A percentile compares a stretch with the other conserved stretches of the same genome.
Conservation (phyloP, 2,888 invertebrate genomes). For the Adelphocoris suturalis region DNA sequence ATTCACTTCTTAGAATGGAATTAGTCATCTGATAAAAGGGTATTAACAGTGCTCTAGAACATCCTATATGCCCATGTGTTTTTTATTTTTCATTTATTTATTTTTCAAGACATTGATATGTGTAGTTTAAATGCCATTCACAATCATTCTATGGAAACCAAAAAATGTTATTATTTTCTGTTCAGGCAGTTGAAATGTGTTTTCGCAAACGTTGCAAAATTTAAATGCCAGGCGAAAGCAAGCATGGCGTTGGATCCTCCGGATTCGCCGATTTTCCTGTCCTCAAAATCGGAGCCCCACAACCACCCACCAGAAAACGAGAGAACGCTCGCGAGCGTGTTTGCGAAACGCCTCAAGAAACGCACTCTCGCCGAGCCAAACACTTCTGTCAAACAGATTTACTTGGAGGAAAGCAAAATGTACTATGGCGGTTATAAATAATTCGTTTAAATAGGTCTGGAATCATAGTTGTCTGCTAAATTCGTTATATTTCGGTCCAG, state of each 20-base stretch:
- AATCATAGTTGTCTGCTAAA: background rate
- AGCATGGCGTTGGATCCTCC: slow-evolving; percentile 28
- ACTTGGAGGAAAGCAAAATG: slow-evolving; percentile 41
- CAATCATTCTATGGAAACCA: background rate
- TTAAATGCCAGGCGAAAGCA: slow-evolving; percentile 33
- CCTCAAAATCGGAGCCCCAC: background rate
- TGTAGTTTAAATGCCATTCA: too few species aligned
- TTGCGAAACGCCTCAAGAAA: slow-evolving; percentile 9
- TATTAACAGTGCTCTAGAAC: too few species aligned
- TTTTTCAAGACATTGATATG: too few species aligned
- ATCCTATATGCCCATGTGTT: too few species aligned
- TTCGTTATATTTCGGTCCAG: background rate
- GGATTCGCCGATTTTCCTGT: background rate
- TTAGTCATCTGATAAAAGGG: too few species aligned
- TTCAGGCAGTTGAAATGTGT: slow-evolving; percentile 39
- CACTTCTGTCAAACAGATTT: slow-evolving; percentile 13
- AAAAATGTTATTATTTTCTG: background rate
- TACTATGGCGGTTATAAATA: background rate
- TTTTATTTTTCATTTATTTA: too few species aligned
- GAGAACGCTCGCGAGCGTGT: background rate
- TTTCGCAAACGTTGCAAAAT: background rate
- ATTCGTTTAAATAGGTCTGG: background rate
- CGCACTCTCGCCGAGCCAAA: background rate
- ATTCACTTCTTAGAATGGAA: too few species aligned
- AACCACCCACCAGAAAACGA: slow-evolving; percentile 45